Evolutionary conservation across 2,888 invertebrate species (phyloP), one percentile per base, ranked within the genome.

Genomic region (Gastracanthus pulcherrimus): DNA sequence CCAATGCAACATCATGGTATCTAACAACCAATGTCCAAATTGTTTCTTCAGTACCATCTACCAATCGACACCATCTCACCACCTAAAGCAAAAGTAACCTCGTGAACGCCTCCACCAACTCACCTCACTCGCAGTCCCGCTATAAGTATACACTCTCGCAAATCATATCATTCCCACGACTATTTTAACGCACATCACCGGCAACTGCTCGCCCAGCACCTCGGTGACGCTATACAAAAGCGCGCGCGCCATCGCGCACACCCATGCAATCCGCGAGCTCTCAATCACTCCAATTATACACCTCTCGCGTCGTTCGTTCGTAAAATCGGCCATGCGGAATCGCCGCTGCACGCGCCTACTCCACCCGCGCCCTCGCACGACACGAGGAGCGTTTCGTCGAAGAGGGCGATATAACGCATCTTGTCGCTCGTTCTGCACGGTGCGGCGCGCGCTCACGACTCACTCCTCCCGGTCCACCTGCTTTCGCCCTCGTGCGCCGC

Each of bases 381-480:
- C 9, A 38, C 36, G 3, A n/a, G 9, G n/a, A 19, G 55, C 4
- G 6, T 51, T 55, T 51, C 36, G 36, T 38, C 55, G 51, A 55
- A 70, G n/a, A 38, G 19, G 31, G 7, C 66, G 66, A 71, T 34
- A 23, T 13, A 4, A 13, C 13, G 38, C 26, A 19, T 19, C 60
- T 31, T 38, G 66, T 38, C 29, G 16, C 38, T 34, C 23, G 23
- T 34, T 34, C 23, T 69, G 74, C 62, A 76, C 66, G 72, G 26
- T 26, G 51, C 76, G 76, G 72, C 69, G 36, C 60, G 70, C 64
- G 71, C n/a, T 58, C 76, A 60, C 82, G 79, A 76, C 83, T 82
- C 75, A 78, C 36, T 78, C 80, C 74, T 70, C 80, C 82, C 84
- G 62, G 82, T 86, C 85, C 86, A 86, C 86, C 86, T 86, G 86